Percentiles rank a stretch among this genome's conserved stretches.
phyloP scores from a whole-genome alignment of 2,888 invertebrate species.

The Parthenolecanium corni region DNA sequence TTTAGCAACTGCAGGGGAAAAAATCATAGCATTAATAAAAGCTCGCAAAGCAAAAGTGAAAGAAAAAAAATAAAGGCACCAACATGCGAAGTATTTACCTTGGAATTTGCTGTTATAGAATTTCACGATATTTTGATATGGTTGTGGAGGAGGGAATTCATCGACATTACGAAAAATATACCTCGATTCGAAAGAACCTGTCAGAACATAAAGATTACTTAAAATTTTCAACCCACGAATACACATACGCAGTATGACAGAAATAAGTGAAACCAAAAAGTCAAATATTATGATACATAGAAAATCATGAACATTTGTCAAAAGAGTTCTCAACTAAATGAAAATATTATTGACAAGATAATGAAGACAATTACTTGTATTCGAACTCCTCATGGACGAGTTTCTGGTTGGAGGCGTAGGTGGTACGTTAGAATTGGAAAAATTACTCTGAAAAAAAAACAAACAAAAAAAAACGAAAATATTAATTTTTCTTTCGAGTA shows the following conservation, averaged over 20 bases:
- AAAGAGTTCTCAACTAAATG: too few species aligned
- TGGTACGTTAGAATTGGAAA: constrained; percentile 35
- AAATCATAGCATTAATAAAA: not conserved
- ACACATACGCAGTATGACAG: not conserved
- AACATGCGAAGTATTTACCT: constrained; percentile 3
- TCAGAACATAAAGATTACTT: not conserved
- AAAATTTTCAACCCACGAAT: not conserved
- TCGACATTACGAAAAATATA: constrained; percentile 40
- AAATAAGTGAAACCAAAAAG: too few species aligned
- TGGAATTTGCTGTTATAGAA: constrained; percentile 37
- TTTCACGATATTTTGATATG: constrained; percentile 37
- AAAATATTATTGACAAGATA: not conserved
- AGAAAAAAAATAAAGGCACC: not conserved
- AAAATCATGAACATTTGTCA: not conserved
- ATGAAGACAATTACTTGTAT: constrained; percentile 3
- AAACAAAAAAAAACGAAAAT: not conserved
- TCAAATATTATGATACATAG: too few species aligned
- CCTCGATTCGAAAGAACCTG: constrained; percentile 38
- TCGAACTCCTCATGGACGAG: constrained; percentile 40
- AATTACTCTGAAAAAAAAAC: constrained; percentile 6
- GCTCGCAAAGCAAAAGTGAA: not conserved
- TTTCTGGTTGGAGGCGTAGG: constrained; percentile 43
- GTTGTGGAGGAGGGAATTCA: constrained; percentile 42
- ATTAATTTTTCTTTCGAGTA: too few species aligned
- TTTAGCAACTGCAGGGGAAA: constrained; percentile 7